Conservation (phyloP, 2,113 vertebrate genomes). For the Perca fluviatilis region DNA sequence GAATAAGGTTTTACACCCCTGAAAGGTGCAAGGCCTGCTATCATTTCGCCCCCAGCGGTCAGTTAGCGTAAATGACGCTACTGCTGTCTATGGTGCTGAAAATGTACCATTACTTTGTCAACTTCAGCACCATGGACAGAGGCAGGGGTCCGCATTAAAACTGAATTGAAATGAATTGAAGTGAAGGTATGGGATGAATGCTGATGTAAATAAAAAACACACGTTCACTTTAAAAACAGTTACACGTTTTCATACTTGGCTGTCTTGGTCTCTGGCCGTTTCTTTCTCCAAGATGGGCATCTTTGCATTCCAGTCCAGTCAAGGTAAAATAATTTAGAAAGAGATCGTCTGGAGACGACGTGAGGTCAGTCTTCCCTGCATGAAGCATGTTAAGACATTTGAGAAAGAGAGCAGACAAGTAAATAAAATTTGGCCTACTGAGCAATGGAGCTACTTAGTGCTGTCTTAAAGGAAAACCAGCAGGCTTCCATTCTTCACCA, state of each 20-base stretch:
- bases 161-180: too few species aligned
- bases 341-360: background rate
- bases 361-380: slow-evolving; percentile 26
- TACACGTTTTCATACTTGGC: slow-evolving; percentile 70
- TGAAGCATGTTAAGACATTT: slow-evolving; percentile 18
- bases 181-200: background rate
- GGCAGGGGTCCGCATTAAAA: background rate
- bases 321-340: slow-evolving; percentile 20
- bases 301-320: slow-evolving; percentile 33
- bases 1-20: background rate
- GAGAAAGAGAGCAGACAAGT: background rate
- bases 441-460: slow-evolving; percentile 3
- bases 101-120: background rate
- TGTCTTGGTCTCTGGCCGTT: slow-evolving; percentile 54
- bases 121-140: slow-evolving; percentile 37
- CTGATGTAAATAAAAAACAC: background rate
- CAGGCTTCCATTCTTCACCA: slow-evolving; percentile 38
- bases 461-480: slow-evolving; percentile 29
- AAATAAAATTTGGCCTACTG: slow-evolving; percentile 19
- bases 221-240: background rate
- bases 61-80: background rate
- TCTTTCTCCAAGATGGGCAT: slow-evolving; percentile 79
- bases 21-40: background rate
- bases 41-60: slow-evolving; percentile 54
- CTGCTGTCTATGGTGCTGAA: slow-evolving; percentile 64